Evolutionary conservation across 2,797 vertebrate species (phyloP).

Genomic region (Lepus townsendii): DNA sequence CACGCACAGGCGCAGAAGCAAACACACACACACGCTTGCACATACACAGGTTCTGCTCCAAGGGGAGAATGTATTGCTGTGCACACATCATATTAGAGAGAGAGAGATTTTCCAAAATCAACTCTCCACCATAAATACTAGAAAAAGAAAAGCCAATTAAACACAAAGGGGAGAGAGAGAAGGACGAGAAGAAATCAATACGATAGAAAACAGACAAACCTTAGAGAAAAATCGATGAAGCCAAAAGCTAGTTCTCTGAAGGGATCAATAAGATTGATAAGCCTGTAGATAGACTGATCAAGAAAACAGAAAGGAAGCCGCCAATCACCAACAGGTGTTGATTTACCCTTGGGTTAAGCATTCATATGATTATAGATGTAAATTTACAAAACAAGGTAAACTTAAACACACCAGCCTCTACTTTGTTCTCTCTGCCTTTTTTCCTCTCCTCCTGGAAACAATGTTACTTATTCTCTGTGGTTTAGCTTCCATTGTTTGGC

Average conservation of each 20-base stretch:
- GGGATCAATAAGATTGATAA: constrained; percentile 73
- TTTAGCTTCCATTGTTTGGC: background rate
- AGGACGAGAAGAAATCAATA: constrained; percentile 70
- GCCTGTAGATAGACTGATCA: constrained; percentile 47
- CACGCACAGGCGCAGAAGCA: background rate
- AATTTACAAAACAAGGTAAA: background rate
- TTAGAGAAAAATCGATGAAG: constrained; percentile 70
- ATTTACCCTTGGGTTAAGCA: background rate
- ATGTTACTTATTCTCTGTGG: background rate
- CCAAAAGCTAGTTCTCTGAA: constrained; percentile 65
- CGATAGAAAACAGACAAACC: constrained; percentile 50
- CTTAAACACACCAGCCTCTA: background rate
- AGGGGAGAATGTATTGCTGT: background rate
- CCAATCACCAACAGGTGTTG: constrained; percentile 13
- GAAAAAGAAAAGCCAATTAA: constrained; percentile 68
- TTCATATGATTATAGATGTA: background rate
- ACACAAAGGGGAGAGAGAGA: background rate
- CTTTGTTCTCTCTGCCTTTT: background rate
- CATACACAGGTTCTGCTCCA: background rate
- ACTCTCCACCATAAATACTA: constrained; percentile 29
- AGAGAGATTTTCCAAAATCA: constrained; percentile 49
- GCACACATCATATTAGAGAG: constrained; percentile 33
- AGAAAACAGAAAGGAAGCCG: constrained; percentile 43
- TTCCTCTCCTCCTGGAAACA: background rate
- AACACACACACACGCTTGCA: background rate